Percentiles rank a stretch among this genome's conserved stretches.
phyloP scores from a whole-genome alignment of 2,797 vertebrate genomes.

The Molossus molossus region DNA sequence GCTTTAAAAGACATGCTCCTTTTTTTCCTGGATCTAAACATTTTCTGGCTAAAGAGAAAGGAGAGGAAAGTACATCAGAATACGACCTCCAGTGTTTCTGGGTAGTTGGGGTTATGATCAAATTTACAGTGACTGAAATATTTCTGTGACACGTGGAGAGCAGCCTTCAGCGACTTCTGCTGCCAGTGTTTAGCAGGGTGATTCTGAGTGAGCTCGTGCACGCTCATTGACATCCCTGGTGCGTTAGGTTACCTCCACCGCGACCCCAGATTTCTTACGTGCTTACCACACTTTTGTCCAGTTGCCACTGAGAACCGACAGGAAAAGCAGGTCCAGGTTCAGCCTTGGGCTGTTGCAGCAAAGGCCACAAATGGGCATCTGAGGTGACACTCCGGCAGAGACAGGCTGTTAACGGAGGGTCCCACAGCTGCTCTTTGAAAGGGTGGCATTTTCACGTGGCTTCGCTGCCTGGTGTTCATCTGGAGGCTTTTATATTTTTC shows the following conservation, averaged over 20 bases:
- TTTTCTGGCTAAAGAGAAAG: slow-evolving; percentile 70
- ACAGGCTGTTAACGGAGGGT: neutral
- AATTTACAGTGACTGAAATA: neutral
- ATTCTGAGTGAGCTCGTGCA: neutral
- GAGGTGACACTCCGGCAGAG: slow-evolving; percentile 78
- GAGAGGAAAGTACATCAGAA: neutral
- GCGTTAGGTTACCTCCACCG: slow-evolving; percentile 23
- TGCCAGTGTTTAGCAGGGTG: slow-evolving; percentile 31
- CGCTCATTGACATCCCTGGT: slow-evolving; percentile 33
- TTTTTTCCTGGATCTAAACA: slow-evolving; percentile 73
- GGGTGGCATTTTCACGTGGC: slow-evolving; percentile 81
- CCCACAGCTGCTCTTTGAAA: slow-evolving; percentile 66
- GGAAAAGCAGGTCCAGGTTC: slow-evolving; percentile 81
- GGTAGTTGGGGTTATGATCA: slow-evolving; percentile 4
- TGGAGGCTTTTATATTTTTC: slow-evolving; percentile 70
- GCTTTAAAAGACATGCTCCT: slow-evolving; percentile 66
- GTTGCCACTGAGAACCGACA: slow-evolving; percentile 1
- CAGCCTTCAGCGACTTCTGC: neutral
- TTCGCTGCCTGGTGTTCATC: slow-evolving; percentile 85
- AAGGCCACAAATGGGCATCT: slow-evolving; percentile 83
- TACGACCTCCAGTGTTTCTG: neutral
- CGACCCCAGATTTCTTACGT: slow-evolving; percentile 53
- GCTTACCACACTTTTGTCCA: slow-evolving; percentile 30
- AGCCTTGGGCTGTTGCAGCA: slow-evolving; percentile 82
- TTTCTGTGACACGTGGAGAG: slow-evolving; percentile 46